Percentiles rank a stretch among this genome's conserved stretches.
These are phyloP conservation scores for Eulithis testata DNA, from an alignment of 2,888 invertebrate species.

Conservation along the genomic window DNA sequence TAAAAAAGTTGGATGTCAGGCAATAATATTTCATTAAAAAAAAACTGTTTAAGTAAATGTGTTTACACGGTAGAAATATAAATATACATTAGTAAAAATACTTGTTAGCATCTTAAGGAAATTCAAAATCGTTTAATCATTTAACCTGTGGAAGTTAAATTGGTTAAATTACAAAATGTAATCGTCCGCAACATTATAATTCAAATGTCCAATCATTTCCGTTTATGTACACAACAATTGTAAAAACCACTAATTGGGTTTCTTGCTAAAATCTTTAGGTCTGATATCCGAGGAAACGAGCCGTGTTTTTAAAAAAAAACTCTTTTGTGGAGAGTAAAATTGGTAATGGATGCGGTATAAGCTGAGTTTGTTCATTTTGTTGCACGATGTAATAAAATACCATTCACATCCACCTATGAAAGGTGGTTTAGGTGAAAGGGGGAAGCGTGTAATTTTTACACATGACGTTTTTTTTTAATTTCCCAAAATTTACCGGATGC, in stretches of 20 bases:
- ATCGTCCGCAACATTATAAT: slow-evolving; percentile 15
- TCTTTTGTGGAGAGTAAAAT: slow-evolving; percentile 26
- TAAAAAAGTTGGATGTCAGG: too few relatives aligned
- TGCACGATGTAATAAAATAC: slow-evolving; percentile 15
- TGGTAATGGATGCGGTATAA: slow-evolving; percentile 13
- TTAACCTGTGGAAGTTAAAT: background rate
- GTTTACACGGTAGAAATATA: background rate
- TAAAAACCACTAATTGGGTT: slow-evolving; percentile 42
- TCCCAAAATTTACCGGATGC: too few relatives aligned
- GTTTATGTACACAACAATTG: slow-evolving; percentile 25
- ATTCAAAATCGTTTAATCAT: too few relatives aligned
- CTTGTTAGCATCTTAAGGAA: too few relatives aligned
- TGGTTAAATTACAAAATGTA: slow-evolving; percentile 9
- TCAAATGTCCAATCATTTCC: slow-evolving; percentile 5
- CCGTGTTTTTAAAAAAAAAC: slow-evolving; percentile 32
- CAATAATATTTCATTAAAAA: too few relatives aligned
- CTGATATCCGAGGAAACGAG: slow-evolving; percentile 39
- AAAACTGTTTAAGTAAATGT: too few relatives aligned
- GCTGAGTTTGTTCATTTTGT: slow-evolving; percentile 20
- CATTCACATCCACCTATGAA: background rate
- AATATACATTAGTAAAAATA: too few relatives aligned
- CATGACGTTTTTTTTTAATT: background rate
- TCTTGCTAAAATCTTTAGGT: slow-evolving; percentile 35
- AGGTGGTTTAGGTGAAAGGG: background rate
- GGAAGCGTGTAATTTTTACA: background rate